Conservation (phyloP, 2,113 vertebrate species). For the Psammodynastes pulverulentus region DNA sequence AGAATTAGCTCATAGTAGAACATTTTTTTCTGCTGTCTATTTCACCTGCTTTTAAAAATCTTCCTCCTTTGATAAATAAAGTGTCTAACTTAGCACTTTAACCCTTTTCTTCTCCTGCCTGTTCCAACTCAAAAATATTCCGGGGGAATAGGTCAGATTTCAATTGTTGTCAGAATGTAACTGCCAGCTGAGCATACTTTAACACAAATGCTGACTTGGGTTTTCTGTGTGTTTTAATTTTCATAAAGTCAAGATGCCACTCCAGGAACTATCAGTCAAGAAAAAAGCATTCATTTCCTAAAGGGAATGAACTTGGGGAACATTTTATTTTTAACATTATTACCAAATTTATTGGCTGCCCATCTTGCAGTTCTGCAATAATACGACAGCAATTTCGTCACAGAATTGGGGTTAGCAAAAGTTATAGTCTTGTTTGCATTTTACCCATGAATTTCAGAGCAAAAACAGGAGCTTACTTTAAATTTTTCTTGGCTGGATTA, state of each 20-base stretch:
- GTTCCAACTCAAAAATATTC: not conserved
- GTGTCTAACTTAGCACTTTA: constrained; percentile 38
- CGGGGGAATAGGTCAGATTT: not conserved
- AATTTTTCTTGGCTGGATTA: not conserved
- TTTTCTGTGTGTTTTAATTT: not conserved
- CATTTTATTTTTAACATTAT: not conserved
- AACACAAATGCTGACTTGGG: not conserved
- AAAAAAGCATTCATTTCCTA: not conserved
- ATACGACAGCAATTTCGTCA: not conserved
- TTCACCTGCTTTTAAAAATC: constrained; percentile 49
- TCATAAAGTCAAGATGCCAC: not conserved
- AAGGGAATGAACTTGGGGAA: not conserved
- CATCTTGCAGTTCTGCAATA: not conserved
- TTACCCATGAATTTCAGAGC: not conserved
- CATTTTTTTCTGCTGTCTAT: constrained; percentile 57
- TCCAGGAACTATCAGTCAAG: not conserved
- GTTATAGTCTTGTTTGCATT: not conserved
- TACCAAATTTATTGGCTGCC: not conserved
- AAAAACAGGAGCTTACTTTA: not conserved
- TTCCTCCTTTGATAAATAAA: constrained; percentile 22
- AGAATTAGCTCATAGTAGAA: constrained; percentile 61
- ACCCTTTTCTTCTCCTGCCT: not conserved
- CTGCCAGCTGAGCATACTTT: not conserved
- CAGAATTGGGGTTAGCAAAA: not conserved
- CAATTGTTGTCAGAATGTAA: not conserved